Evolutionary conservation across 2,888 invertebrate genomes (phyloP).

Genomic region (Amiota minor): DNA sequence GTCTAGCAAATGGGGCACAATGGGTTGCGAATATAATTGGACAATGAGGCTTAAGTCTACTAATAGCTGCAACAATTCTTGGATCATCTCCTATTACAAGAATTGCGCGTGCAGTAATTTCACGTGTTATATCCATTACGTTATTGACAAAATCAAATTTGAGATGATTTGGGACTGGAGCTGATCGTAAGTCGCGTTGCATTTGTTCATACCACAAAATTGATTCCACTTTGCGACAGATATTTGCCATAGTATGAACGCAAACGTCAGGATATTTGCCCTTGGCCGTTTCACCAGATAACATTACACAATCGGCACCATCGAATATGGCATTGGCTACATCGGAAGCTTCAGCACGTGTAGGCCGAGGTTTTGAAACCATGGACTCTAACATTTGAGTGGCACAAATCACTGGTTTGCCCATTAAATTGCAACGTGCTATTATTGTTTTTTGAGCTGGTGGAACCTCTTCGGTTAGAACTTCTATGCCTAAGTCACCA

Average conservation of each 20-base stretch:
- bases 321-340: slow-evolving; percentile 98
- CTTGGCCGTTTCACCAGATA: slow-evolving; percentile 98
- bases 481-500: slow-evolving; percentile 97
- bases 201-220: slow-evolving; percentile 93
- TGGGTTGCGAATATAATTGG: slow-evolving; percentile 94
- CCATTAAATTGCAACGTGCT: slow-evolving; percentile 93
- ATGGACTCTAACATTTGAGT: slow-evolving; percentile 99
- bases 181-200: slow-evolving; percentile 83
- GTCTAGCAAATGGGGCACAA: slow-evolving; percentile 86
- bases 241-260: slow-evolving; percentile 90
- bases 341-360: slow-evolving; percentile 95
- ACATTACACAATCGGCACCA: slow-evolving; percentile 98
- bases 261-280: slow-evolving; percentile 95
- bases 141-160: slow-evolving; percentile 78
- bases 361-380: slow-evolving; percentile 96
- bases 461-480: slow-evolving; percentile 96
- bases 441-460: slow-evolving; percentile 98
- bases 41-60: slow-evolving; percentile 93
- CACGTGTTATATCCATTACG: slow-evolving; percentile 92
- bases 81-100: slow-evolving; percentile 79
- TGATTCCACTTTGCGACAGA: slow-evolving; percentile 96
- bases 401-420: slow-evolving; percentile 98
- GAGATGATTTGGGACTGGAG: slow-evolving; percentile 26
- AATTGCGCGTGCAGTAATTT: slow-evolving; percentile 90
- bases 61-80: slow-evolving; percentile 83